phyloP scores from a whole-genome alignment of 2,797 vertebrate genomes.

The Toxotes lorentzi region DNA sequence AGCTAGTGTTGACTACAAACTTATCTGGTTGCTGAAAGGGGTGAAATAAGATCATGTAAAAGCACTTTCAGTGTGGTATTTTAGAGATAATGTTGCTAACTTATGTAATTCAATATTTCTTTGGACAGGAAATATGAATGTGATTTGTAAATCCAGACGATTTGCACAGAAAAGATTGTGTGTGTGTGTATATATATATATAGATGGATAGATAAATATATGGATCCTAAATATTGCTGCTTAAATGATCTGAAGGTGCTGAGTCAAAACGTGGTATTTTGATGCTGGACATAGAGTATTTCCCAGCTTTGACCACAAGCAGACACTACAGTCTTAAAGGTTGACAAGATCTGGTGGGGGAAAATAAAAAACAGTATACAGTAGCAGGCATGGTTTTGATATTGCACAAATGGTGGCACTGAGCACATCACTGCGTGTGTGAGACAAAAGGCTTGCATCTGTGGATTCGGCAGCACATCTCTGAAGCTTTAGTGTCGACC shows the following conservation, averaged over 20 bases:
- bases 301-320: not conserved
- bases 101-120: too few relatives aligned
- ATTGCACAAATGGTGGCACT: not conserved
- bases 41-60: not conserved
- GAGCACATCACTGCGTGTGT: not conserved
- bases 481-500: constrained; percentile 45
- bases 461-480: not conserved
- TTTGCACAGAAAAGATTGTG: not conserved
- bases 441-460: not conserved
- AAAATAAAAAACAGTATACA: not conserved
- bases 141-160: not conserved
- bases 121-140: too few relatives aligned
- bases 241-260: too few relatives aligned
- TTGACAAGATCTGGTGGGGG: not conserved
- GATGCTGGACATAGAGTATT: not conserved
- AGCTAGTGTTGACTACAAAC: not conserved
- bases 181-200: too few relatives aligned
- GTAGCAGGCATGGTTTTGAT: not conserved
- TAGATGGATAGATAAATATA: too few relatives aligned
- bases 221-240: not conserved
- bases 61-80: not conserved
- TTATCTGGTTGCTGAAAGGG: not conserved
- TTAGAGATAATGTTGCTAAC: too few relatives aligned
- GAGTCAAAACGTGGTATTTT: too few relatives aligned
- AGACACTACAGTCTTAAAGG: not conserved